Evolutionary conservation across 2,113 vertebrate genomes (phyloP), one percentile per base, ranked within the genome.

Genomic region (Xiphophorus couchianus): DNA sequence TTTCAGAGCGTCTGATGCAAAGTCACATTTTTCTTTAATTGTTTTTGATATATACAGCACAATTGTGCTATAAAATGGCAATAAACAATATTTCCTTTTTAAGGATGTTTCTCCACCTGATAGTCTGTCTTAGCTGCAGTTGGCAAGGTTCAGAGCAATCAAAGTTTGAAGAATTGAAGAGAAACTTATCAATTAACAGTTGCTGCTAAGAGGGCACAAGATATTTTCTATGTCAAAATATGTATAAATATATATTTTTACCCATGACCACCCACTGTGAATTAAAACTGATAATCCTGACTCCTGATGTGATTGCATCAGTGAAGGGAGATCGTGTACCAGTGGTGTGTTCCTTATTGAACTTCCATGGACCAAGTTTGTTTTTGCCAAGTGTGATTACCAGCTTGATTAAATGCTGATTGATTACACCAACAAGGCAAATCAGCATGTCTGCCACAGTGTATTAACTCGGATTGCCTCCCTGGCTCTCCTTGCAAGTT

Each of bases 391-490:
- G 66, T 80, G 67, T 64, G 75, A 88, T 89, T 89, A 83, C 67
- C 74, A 22, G 73, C 77, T 5, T 73, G 83, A 82, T 91, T 88
- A 85, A 76, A 86, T 33, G 58, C 69, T 89, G 88, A 91, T 89
- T 88, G 89, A 91, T 89, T 81, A 81, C 76, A 54, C 77, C 88
- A 86, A 90, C 84, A 80, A 74, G 71, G 62, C 64, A 51, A 82
- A 86, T 86, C 80, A 73, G 80, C 10, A 7, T 75, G 77, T 80
- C 75, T 85, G 83, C 76, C 77, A 73, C 77, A 66, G 48, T 76
- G 66, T 80, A 86, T 88, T 78, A 71, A 58, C 75, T 87, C 76
- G 27, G 61, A 60, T 71, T 48, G 81, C 64, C 73, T 15, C 63
- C 33, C 61, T 60, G 74, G 67, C 44, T 35, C 69, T 76, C 62